Evolutionary conservation across 2,797 vertebrate species (phyloP), one percentile per base, ranked within the genome.

Genomic region (Nannoperca australis): DNA sequence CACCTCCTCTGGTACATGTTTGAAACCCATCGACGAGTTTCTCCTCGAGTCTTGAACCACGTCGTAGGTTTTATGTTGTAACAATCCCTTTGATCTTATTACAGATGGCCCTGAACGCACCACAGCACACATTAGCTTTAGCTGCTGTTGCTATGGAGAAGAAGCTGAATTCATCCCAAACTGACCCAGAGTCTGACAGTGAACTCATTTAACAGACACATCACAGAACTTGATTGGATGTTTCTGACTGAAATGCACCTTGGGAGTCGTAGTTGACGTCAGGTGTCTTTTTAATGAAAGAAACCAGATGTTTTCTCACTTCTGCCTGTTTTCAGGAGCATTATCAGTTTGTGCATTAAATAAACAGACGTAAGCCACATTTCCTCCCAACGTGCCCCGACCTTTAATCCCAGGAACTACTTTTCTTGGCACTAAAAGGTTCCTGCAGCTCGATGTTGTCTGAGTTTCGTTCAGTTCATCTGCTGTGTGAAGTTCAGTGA

Each of bases 121-220:
- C 17, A 61, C 38, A 44, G 22, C 51, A 8, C 38, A 51, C 18
- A 14, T 36, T 38, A 50, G 11, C 44, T 11, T 22, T 15, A 64
- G 45, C 45, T 36, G 34, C 63, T 66, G 36, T 60, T 42, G 58
- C 58, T 24, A n/a, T 40, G 58, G n/a, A 60, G 56, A 60, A 9
- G 13, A 24, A 60, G 22, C 32, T 59, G 32, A 38, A 24, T 27
- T 27, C 22, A 44, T 45, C 14, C 27, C 8, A 64, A 64, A 45
- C 18, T 32, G 27, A 32, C 61, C 61, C 32, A 36, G 32, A 38
- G 7, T 36, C 34, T 58, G 32, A 13, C 7, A 64, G 42, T 34
- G 60, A 63, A 30, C 14, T 27, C 18, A 59, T 60, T 61, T 17
- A 42, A 61, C 4, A 1, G 30, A 6, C n/a, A 24, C 14, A 20